These are phyloP conservation scores for Enteromius thamalakanensis DNA, from an alignment of 2,797 vertebrate species.

Conservation along the genomic window DNA sequence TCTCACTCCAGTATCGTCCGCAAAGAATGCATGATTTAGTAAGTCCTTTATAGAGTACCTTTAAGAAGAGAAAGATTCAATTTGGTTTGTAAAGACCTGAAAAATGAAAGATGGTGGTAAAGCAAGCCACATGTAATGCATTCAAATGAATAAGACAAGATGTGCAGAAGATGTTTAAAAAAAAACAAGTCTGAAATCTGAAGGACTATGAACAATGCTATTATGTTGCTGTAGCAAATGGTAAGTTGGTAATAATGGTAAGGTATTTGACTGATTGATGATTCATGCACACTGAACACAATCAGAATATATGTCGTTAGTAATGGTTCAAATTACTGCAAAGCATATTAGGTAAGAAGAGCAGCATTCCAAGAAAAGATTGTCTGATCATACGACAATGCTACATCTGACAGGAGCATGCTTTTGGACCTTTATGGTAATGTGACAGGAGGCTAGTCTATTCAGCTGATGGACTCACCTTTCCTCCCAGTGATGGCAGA, in stretches of 20 bases:
- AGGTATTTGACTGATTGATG: background rate
- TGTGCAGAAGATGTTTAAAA: background rate
- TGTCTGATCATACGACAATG: background rate
- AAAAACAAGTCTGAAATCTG: background rate
- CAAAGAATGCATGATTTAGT: slow-evolving; percentile 97
- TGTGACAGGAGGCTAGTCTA: background rate
- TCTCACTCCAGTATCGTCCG: slow-evolving; percentile 97
- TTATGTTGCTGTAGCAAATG: background rate
- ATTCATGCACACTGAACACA: slow-evolving; percentile 20
- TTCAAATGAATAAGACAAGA: background rate
- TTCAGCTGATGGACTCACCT: slow-evolving; percentile 80
- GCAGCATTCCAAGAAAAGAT: background rate
- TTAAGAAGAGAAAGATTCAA: slow-evolving; percentile 52
- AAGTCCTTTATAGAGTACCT: slow-evolving; percentile 98
- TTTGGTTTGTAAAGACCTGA: background rate
- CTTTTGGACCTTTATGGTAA: background rate
- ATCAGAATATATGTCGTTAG: background rate
- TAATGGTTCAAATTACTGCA: slow-evolving; percentile 9
- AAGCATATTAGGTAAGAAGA: background rate
- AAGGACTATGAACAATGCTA: background rate
- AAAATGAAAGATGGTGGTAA: background rate
- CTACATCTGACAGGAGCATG: background rate
- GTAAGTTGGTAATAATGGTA: background rate
- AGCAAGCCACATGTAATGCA: background rate
- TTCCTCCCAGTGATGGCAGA: slow-evolving; percentile 95